phyloP scores from a whole-genome alignment of 2,888 invertebrate species.

The Carterocephalus palaemon region DNA sequence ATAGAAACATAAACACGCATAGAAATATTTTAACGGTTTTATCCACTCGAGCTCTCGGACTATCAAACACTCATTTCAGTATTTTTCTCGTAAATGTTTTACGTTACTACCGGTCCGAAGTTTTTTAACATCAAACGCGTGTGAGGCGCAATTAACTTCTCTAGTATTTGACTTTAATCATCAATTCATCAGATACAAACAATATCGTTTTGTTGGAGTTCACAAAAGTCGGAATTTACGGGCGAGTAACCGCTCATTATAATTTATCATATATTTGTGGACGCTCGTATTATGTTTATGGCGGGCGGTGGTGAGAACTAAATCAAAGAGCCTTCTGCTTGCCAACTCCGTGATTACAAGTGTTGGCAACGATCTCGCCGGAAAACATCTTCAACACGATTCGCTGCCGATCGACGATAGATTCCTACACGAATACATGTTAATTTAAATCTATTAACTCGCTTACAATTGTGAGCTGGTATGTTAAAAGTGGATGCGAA shows the following conservation, averaged over 20 bases:
- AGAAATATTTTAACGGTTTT: conserved; percentile 4
- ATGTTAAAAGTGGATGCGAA: conserved; percentile 30
- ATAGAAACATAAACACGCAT: conserved; percentile 19
- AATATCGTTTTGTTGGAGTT: conserved; percentile 33
- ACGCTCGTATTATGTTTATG: conserved; percentile 38
- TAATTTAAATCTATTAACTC: conserved; percentile 48
- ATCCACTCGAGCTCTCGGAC: neutral
- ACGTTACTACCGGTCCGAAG: conserved; percentile 18
- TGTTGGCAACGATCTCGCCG: conserved; percentile 57
- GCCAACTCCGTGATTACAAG: conserved; percentile 57
- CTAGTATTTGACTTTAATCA: conserved; percentile 28
- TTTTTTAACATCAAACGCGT: conserved; percentile 26
- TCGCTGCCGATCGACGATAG: conserved; percentile 41
- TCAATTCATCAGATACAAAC: conserved; percentile 23
- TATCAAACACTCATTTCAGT: conserved; percentile 11
- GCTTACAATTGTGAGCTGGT: conserved; percentile 32
- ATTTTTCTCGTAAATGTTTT: conserved; percentile 27
- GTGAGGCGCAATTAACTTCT: conserved; percentile 19
- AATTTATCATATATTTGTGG: conserved; percentile 38
- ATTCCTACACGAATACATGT: conserved; percentile 49
- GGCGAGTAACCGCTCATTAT: conserved; percentile 27
- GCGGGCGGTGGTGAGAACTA: conserved; percentile 62
- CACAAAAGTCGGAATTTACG: conserved; percentile 33
- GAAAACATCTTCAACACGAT: conserved; percentile 56
- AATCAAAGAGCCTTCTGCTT: conserved; percentile 63